Base-by-base conservation (phyloP, 2,888 invertebrate species). In the Acanthopleura granulata region DNA sequence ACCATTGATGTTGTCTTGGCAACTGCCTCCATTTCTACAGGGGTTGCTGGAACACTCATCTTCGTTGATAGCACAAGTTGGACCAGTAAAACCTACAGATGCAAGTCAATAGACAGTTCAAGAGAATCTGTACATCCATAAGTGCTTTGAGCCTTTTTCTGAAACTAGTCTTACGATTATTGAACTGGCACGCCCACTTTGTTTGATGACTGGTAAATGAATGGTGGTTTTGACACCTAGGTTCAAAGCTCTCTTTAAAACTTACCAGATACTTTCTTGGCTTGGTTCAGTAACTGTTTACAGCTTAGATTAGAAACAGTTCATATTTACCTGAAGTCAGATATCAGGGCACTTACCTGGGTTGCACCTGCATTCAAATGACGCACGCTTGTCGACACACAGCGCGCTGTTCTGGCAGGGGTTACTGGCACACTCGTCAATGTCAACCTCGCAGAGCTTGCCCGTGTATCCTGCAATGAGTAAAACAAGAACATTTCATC, bases 391-490 rank as follows among this genome's bases (percentile, higher is more conserved):
- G 29, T 74, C 74, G 15, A 57, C 22, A 18, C 74, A 74, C 1
- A 29, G 18, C 15, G 50, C 74, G 0, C 70, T 29, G 30, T 74
- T 74, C 40, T 22, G n/a, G 18, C 74, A 74, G 3, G 74, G 74
- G 6, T 61, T 25, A 4, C 70, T 70, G 18, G 4, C n/a, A 12
- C 74, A 74, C 16, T 74, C 74, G 89, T 97, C 97, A 73, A 97
- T 95, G 86, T 97, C 95, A 0, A 93, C 93, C 87, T 97, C 96
- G 89, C 97, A 97, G 73, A 81, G 81, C 15, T 75, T 75, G 15
- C 85, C 85, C 82, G 76, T 12, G 74, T 75, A 74, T 27, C 71
- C 71, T 71, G 18, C 1, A 49, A 4, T 4, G 22, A 6, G 1
- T 9, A 57, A 18, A 57, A 57, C 57, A 57, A 40, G 9, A 40